A percentile compares a stretch with the other conserved stretches of the same genome.
phyloP scores from a whole-genome alignment of 2,888 invertebrate species.

The Laspeyria flexula region DNA sequence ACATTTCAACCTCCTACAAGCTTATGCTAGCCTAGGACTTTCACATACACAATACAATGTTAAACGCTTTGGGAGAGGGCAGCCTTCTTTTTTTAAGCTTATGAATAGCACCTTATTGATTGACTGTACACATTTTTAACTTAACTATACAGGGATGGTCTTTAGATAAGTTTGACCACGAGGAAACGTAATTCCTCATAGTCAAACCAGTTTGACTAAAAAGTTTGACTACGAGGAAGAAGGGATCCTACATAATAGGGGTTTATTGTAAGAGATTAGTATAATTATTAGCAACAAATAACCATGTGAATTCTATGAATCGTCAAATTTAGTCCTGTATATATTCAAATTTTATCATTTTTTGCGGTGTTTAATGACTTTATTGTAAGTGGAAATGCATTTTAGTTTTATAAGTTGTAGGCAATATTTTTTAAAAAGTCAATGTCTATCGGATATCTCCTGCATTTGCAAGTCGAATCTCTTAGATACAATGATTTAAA shows the following conservation, averaged over 20 bases:
- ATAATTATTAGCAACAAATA: constrained; percentile 68
- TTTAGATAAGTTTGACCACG: too few species aligned
- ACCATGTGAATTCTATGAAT: constrained; percentile 76
- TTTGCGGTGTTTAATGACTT: constrained; percentile 81
- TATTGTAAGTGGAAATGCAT: constrained; percentile 83
- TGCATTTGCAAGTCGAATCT: constrained; percentile 81
- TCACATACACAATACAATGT: too few species aligned
- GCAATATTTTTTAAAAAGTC: constrained; percentile 83
- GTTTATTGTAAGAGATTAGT: constrained; percentile 70
- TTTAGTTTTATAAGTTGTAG: constrained; percentile 85
- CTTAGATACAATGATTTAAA: constrained; percentile 83
- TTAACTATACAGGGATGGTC: too few species aligned
- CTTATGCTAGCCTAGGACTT: too few species aligned
- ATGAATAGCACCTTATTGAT: too few species aligned
- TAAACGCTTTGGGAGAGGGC: too few species aligned
- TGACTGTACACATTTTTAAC: too few species aligned
- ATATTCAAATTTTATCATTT: constrained; percentile 80
- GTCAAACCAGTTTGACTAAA: too few species aligned
- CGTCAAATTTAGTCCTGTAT: constrained; percentile 81
- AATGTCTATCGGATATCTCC: constrained; percentile 81
- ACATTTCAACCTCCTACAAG: too few species aligned
- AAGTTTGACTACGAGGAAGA: too few species aligned
- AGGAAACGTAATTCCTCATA: too few species aligned
- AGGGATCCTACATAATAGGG: constrained; percentile 55
- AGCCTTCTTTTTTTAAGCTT: too few species aligned